These are phyloP conservation scores for Labeo calbasu DNA, from an alignment of 2,797 vertebrate genomes.

Conservation along the genomic window DNA sequence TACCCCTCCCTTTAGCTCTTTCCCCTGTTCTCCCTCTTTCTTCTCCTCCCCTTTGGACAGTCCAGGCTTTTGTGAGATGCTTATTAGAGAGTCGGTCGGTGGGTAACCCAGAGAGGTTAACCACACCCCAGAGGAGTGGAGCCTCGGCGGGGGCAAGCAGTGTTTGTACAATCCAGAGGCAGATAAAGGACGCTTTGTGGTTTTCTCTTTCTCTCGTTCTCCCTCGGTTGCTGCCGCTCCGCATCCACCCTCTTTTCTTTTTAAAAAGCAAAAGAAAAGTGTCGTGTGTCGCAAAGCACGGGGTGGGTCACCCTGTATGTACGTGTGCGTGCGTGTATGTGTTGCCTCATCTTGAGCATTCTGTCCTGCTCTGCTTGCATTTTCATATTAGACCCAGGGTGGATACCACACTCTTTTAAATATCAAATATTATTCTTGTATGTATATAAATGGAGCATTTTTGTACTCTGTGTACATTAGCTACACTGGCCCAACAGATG, in stretches of 20 bases:
- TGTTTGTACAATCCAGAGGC: constrained; percentile 72
- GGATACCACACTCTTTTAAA: not conserved
- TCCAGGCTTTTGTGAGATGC: constrained; percentile 74
- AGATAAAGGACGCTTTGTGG: constrained; percentile 69
- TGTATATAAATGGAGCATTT: not conserved
- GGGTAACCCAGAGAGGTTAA: constrained; percentile 73
- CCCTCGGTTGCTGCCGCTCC: constrained; percentile 40
- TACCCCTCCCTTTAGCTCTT: constrained; percentile 54
- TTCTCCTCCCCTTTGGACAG: constrained; percentile 61
- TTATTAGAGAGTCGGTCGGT: constrained; percentile 74
- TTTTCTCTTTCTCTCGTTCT: constrained; percentile 53
- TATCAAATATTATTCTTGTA: not conserved
- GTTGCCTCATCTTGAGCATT: not conserved
- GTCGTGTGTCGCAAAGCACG: constrained; percentile 67
- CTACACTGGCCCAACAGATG: not conserved
- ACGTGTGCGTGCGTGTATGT: constrained; percentile 28
- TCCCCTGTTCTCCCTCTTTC: constrained; percentile 48
- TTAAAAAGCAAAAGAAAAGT: constrained; percentile 63
- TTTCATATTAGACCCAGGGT: not conserved
- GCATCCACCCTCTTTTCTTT: constrained; percentile 51
- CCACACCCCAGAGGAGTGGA: constrained; percentile 69
- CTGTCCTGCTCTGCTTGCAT: constrained; percentile 16
- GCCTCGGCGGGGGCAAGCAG: constrained; percentile 60
- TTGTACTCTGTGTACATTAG: not conserved
- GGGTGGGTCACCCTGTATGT: constrained; percentile 38